Conservation (phyloP, 2,888 invertebrate species). For the Chorisops tibialis region DNA sequence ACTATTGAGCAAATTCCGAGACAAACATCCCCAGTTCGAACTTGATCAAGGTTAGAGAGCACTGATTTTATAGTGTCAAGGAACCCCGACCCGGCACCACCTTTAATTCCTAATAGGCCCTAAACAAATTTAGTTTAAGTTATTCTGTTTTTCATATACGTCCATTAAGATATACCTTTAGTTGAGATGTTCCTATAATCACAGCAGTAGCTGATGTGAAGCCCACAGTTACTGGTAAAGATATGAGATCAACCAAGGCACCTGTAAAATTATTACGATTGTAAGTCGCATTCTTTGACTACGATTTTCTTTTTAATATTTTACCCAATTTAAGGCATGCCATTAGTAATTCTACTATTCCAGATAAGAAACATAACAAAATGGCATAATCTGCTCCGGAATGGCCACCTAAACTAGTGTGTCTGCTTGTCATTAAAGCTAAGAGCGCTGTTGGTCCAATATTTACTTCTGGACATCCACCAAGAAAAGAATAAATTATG, state of each 20-base stretch:
- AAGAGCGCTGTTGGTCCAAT: constrained; percentile 92
- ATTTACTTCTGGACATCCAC: constrained; percentile 83
- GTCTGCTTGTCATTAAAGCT: constrained; percentile 82
- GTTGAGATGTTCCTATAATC: constrained; percentile 81
- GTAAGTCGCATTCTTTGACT: too few relatives aligned
- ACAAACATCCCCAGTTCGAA: constrained; percentile 65
- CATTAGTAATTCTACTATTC: constrained; percentile 77
- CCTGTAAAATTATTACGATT: too few relatives aligned
- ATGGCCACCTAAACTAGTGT: constrained; percentile 48
- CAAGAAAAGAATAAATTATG: constrained; percentile 85
- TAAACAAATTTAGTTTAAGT: constrained; percentile 27
- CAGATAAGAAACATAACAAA: constrained; percentile 77
- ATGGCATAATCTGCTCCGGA: constrained; percentile 73
- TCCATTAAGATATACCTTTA: constrained; percentile 57
- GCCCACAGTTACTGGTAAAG: constrained; percentile 82
- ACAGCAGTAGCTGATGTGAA: constrained; percentile 91
- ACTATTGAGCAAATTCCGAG: constrained; percentile 72
- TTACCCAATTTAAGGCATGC: constrained; percentile 74
- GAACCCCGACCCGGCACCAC: constrained; percentile 67
- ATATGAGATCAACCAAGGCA: constrained; percentile 85
- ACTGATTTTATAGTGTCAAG: constrained; percentile 72
- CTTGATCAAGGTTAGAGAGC: constrained; percentile 63
- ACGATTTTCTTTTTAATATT: too few relatives aligned
- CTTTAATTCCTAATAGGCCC: constrained; percentile 67
- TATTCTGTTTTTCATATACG: background rate